Evolutionary conservation across 2,888 invertebrate species (phyloP), one percentile per base, ranked within the genome.

Genomic region (Flexamia atlantica): DNA sequence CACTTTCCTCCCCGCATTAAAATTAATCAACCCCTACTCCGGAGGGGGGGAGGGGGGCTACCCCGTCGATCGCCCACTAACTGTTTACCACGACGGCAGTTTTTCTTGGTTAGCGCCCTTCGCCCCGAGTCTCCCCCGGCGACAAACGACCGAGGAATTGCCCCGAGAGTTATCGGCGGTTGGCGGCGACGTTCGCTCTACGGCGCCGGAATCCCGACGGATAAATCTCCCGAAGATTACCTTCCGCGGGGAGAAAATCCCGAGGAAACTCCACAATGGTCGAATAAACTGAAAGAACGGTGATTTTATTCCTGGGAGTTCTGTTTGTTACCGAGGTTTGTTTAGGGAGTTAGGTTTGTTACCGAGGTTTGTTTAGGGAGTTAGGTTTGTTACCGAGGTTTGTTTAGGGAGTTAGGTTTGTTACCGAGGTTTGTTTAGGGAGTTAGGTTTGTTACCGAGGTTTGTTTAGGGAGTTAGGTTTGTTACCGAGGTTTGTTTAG

Each of bases 81-180:
- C 32, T 68, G 68, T 68, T 68, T 68, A 36, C 68, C 68, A 68
- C 68, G 7, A 1, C 57, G 4, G 57, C 68, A 28, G 68, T 68
- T 32, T 32, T 68, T 68, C 68, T 68, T 30, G 68, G 68, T 68
- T 68, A 68, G 36, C 68, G 4, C 68, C 68, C 68, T 17, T 30
- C 68, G 9, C 10, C 57, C 57, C 57, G 23, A 20, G 17, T 10
- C 5, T 23, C 57, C 57, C 20, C 23, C 23, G 57, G 25, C 68
- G 68, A 36, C 68, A 68, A 68, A 68, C 68, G 32, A 68, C 64
- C 64, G 14, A 64, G 64, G 28, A 64, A 64, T 64, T 23, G 64
- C 64, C 36, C 46, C 46, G 7, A 68, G 68, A 68, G 68, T 68
- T 68, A 68, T 68, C 36, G 68, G 32, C 12, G 68, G 20, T 57